Base-by-base conservation (phyloP, 2,888 invertebrate genomes). In the Teinopalpus imperialis region DNA sequence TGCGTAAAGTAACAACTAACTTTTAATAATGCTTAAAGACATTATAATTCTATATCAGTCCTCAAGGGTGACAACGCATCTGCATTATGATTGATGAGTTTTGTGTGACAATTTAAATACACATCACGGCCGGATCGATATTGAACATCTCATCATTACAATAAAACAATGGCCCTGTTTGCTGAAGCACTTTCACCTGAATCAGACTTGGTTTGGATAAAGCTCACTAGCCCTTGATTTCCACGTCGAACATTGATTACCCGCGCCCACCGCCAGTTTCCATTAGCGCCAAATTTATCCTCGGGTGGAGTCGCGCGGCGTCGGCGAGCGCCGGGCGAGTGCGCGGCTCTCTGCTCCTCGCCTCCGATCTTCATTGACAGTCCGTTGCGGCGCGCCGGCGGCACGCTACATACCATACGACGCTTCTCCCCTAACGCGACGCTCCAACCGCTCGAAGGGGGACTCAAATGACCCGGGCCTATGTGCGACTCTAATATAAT, bases 281-380 rank as follows among this genome's bases (percentile, higher is more conserved):
- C 67, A 80, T 85, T 81, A 83, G 85, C 81, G 85, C 86, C 86
- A 86, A 87, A 86, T 82, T 81, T 81, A 87, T 76, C 85, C 76
- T 86, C 85, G 85, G 81, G 74, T 65, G 67, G 67, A 69, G 74
- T 82, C 85, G 86, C 71, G 66, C 58, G 59, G 69, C 67, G 71
- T 80, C 81, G 68, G 74, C 66, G 72, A 74, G 75, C 60, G 73
- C 72, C 68, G 72, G 67, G 74, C 66, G 72, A 76, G 75, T 57
- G 74, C 72, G 76, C 74, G 66, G 74, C 63, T 55, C 59, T 57
- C 27, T 5, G 34, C 20, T 27, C 32, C 20, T 49, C 49, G 50
- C 51, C 45, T 43, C 47, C 47, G 47, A 43, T 49, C 59, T 56
- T 56, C 61, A 61, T 60, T 61, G 61, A 59, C 57, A 59, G 61